phyloP scores from a whole-genome alignment of 2,113 vertebrate genomes.

The Pituophis catenifer region DNA sequence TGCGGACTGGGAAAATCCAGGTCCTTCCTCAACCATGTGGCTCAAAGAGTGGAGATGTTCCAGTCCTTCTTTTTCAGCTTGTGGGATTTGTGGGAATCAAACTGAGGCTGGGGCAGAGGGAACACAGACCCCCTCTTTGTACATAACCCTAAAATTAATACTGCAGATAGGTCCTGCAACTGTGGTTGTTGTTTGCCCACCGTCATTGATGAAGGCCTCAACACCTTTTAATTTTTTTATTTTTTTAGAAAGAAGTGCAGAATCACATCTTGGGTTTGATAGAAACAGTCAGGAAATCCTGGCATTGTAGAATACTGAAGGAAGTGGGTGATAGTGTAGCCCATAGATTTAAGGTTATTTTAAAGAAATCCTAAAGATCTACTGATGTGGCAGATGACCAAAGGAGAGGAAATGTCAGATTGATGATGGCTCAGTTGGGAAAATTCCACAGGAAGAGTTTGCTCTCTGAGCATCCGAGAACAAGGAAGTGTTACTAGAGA shows the following conservation, averaged over 20 bases:
- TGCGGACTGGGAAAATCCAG: neutral
- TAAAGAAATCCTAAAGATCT: no score
- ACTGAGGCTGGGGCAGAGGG: neutral
- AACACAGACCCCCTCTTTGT: neutral
- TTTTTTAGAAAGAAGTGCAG: neutral
- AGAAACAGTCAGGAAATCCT: neutral
- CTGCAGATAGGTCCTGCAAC: neutral
- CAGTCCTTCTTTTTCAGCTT: neutral
- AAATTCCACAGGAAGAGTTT: neutral
- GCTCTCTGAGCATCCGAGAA: neutral
- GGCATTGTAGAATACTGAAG: neutral
- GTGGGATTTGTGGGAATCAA: neutral
- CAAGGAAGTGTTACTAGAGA: neutral
- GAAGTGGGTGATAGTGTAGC: neutral
- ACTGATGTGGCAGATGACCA: no score
- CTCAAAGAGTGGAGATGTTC: neutral
- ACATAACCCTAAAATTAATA: neutral
- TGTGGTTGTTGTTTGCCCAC: neutral
- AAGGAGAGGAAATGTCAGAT: no score
- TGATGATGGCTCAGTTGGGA: neutral
- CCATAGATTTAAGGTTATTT: neutral
- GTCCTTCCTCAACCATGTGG: neutral
- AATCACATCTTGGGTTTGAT: neutral
- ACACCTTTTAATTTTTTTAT: neutral
- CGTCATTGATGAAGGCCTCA: neutral